These are phyloP conservation scores for Ormia ochracea DNA, from an alignment of 2,888 invertebrate species.

Conservation along the genomic window DNA sequence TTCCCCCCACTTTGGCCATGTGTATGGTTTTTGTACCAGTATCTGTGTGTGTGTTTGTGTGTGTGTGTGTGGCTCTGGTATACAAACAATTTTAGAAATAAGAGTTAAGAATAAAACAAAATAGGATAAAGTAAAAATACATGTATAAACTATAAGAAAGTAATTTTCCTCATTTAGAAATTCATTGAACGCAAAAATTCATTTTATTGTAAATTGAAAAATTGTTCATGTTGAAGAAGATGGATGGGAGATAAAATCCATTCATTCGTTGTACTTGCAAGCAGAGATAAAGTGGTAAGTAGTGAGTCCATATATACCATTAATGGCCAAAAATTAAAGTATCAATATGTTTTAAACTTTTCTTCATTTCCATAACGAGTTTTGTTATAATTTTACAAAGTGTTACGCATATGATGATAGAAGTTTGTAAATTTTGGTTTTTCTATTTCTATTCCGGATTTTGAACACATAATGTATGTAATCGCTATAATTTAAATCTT, in stretches of 20 bases:
- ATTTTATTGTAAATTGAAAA: slow-evolving; percentile 70
- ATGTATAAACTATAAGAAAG: slow-evolving; percentile 67
- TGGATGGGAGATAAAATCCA: slow-evolving; percentile 65
- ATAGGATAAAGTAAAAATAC: slow-evolving; percentile 17
- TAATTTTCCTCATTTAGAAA: slow-evolving; percentile 71
- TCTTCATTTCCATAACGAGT: neutral
- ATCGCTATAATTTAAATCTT: no score
- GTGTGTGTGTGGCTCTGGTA: neutral
- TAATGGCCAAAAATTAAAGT: neutral
- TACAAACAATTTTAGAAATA: slow-evolving; percentile 35
- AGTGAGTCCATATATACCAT: slow-evolving; percentile 4
- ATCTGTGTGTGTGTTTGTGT: neutral
- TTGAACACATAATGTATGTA: no score
- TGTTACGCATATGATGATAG: neutral
- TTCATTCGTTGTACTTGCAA: neutral
- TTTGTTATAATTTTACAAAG: neutral
- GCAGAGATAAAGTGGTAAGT: neutral
- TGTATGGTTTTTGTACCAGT: no score
- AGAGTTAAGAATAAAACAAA: slow-evolving; percentile 35
- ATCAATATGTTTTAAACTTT: neutral
- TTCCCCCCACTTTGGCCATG: no score
- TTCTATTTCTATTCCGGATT: no score
- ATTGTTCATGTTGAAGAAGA: slow-evolving; percentile 68
- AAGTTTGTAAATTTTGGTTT: neutral
- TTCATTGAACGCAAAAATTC: slow-evolving; percentile 66